A percentile compares a stretch with the other conserved stretches of the same genome.
These are phyloP conservation scores for Cantharis nigra DNA, from an alignment of 2,888 invertebrate genomes.

Conservation along the genomic window DNA sequence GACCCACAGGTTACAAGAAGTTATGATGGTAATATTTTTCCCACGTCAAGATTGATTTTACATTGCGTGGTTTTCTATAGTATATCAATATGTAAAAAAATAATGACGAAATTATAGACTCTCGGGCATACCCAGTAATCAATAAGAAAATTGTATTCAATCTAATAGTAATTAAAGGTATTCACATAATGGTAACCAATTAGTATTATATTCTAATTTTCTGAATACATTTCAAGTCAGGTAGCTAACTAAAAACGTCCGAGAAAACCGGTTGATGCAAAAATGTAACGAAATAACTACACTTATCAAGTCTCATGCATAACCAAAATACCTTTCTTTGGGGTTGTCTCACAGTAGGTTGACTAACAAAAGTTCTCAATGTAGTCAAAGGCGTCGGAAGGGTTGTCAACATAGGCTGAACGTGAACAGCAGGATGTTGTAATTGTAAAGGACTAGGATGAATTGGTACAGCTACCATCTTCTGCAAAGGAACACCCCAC, in stretches of 20 bases:
- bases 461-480: slow-evolving; percentile 68
- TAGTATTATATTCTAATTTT: background rate
- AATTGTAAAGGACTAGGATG: slow-evolving; percentile 57
- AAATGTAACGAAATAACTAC: background rate
- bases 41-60: background rate
- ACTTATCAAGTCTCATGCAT: background rate
- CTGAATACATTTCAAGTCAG: background rate
- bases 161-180: background rate
- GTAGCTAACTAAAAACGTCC: background rate
- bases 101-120: background rate
- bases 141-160: background rate
- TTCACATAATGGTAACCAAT: background rate
- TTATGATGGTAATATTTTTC: background rate
- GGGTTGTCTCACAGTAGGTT: slow-evolving; percentile 50
- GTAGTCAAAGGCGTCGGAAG: slow-evolving; percentile 54
- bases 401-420: slow-evolving; percentile 54
- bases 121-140: background rate
- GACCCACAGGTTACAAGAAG: background rate
- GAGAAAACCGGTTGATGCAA: background rate
- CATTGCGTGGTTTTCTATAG: background rate
- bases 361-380: slow-evolving; percentile 55
- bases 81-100: background rate
- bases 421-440: slow-evolving; percentile 50
- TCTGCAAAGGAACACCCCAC: slow-evolving; percentile 68
- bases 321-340: slow-evolving; percentile 50